These are phyloP conservation scores for Malurus splendens DNA, from an alignment of 2,797 vertebrate genomes.

Conservation along the genomic window DNA sequence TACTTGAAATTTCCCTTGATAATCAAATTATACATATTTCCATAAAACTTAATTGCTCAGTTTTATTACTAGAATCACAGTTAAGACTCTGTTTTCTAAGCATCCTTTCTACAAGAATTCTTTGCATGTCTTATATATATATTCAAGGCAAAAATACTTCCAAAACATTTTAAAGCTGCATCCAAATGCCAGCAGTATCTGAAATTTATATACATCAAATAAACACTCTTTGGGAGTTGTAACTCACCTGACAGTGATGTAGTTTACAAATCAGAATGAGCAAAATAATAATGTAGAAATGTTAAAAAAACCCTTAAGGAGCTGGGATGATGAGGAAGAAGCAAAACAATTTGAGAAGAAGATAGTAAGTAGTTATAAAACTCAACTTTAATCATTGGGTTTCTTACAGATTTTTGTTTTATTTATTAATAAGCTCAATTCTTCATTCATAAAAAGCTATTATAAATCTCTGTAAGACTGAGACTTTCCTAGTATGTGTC, in stretches of 20 bases:
- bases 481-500: background rate
- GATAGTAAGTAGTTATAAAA: background rate
- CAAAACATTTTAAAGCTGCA: background rate
- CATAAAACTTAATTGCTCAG: background rate
- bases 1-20: background rate
- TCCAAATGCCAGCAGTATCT: background rate
- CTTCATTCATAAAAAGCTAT: background rate
- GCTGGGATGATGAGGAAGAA: background rate
- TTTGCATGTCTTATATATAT: background rate
- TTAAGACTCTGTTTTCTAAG: background rate
- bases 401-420: background rate
- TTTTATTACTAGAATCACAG: background rate
- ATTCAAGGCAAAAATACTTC: background rate
- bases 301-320: background rate
- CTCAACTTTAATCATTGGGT: background rate
- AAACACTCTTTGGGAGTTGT: background rate
- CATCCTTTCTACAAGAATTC: background rate
- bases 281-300: background rate
- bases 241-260: background rate
- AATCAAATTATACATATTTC: background rate
- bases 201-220: background rate
- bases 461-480: background rate
- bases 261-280: background rate
- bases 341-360: background rate
- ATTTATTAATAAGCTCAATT: background rate